phyloP scores from a whole-genome alignment of 2,888 invertebrate genomes.

The Drosophila nr. medialis region DNA sequence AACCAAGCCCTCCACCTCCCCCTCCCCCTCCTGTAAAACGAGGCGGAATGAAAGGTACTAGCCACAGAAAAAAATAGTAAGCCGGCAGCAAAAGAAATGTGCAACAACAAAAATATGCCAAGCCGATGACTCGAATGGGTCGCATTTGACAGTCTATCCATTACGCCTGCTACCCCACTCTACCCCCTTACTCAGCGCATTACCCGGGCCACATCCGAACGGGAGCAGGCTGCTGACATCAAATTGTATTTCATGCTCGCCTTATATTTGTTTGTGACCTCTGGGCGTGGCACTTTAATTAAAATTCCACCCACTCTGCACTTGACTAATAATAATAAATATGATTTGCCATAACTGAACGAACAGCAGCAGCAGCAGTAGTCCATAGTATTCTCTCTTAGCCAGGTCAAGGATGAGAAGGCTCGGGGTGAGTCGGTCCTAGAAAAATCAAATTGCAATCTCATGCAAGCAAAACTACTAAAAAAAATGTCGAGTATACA shows the following conservation, averaged over 20 bases:
- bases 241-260: slow-evolving; percentile 42
- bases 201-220: not conserved
- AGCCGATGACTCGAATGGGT: slow-evolving; percentile 52
- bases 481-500: not conserved
- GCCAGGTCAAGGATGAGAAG: slow-evolving; percentile 15
- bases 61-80: slow-evolving; percentile 26
- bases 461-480: not conserved
- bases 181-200: no score
- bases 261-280: slow-evolving; percentile 45
- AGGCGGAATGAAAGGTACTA: slow-evolving; percentile 54
- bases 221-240: slow-evolving; percentile 19
- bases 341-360: slow-evolving; percentile 42
- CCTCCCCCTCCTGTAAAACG: not conserved
- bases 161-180: not conserved
- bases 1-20: no score
- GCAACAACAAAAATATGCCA: slow-evolving; percentile 47
- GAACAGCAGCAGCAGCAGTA: not conserved
- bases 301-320: slow-evolving; percentile 60
- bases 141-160: slow-evolving; percentile 49
- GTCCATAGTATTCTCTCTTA: slow-evolving; percentile 2
- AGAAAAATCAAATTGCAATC: not conserved
- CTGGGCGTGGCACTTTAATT: slow-evolving; percentile 73
- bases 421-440: not conserved
- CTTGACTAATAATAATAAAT: slow-evolving; percentile 57
- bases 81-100: slow-evolving; percentile 41